Evolutionary conservation across 2,888 invertebrate species (phyloP).

Genomic region (Macrostomum cliftonense): DNA sequence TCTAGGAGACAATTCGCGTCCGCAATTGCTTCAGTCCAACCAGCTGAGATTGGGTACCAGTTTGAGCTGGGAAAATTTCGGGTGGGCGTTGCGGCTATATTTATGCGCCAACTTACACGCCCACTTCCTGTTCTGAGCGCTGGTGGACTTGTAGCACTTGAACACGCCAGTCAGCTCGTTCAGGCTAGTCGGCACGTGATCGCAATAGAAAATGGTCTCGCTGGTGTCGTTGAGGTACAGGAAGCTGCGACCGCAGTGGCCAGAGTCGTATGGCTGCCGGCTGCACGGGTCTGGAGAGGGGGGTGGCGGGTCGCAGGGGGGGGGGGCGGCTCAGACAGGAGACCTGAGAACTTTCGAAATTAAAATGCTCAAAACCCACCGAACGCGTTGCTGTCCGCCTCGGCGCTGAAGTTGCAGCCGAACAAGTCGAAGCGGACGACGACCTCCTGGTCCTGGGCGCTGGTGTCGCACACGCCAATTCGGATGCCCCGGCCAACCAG

Average conservation of each 20-base stretch:
- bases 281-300: neutral
- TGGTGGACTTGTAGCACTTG: neutral
- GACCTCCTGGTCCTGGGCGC: neutral
- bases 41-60: no score
- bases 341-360: neutral
- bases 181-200: neutral
- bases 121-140: neutral
- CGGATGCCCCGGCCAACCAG: constrained; percentile 1
- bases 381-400: no score
- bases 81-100: no score
- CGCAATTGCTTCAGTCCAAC: no score
- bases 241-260: neutral
- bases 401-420: neutral
- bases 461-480: neutral
- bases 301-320: neutral
- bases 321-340: neutral
- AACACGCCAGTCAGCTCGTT: no score
- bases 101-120: neutral
- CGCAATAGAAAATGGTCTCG: neutral
- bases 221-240: neutral
- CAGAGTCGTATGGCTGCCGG: neutral
- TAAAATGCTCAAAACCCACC: no score
- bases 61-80: no score
- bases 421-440: neutral
- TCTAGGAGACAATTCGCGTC: no score